Percentiles rank a stretch among this genome's conserved stretches.
phyloP scores from a whole-genome alignment of 2,888 invertebrate species.

The Spodoptera exigua region DNA sequence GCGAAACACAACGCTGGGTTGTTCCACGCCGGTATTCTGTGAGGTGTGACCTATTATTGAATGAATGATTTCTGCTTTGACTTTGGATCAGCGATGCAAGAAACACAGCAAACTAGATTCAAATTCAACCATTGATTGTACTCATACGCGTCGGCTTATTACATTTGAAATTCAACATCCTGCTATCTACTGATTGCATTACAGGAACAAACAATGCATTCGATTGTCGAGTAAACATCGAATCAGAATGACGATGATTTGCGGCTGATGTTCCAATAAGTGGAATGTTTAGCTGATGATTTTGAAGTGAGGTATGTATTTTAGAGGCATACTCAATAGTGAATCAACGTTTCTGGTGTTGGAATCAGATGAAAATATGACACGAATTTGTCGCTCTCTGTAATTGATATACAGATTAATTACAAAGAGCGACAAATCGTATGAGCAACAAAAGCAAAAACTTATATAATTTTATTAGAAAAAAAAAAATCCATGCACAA shows the following conservation, averaged over 20 bases:
- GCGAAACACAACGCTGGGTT: too few relatives aligned
- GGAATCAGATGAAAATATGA: background rate
- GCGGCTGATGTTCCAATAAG: conserved; percentile 11
- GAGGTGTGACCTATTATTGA: too few relatives aligned
- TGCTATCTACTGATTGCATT: conserved; percentile 33
- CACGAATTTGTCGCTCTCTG: too few relatives aligned
- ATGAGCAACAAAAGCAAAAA: too few relatives aligned
- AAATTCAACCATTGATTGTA: conserved; percentile 1
- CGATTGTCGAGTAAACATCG: conserved; percentile 41
- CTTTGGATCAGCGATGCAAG: too few relatives aligned
- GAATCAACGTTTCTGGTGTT: background rate
- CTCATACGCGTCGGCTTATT: conserved; percentile 1
- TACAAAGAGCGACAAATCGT: too few relatives aligned
- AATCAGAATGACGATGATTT: conserved; percentile 32
- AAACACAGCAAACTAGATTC: background rate
- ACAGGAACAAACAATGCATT: conserved; percentile 38
- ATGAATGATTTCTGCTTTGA: too few relatives aligned
- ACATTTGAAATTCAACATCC: conserved; percentile 40
- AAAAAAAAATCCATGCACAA: too few relatives aligned
- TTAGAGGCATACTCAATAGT: background rate
- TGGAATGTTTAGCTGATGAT: conserved; percentile 16
- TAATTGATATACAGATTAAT: too few relatives aligned
- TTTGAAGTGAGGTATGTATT: background rate
- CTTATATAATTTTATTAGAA: too few relatives aligned
- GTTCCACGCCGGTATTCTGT: too few relatives aligned